Percentiles rank a stretch among this genome's conserved stretches.
These are phyloP conservation scores for Cirrhinus molitorella DNA, from an alignment of 2,797 vertebrate genomes.

Conservation along the genomic window DNA sequence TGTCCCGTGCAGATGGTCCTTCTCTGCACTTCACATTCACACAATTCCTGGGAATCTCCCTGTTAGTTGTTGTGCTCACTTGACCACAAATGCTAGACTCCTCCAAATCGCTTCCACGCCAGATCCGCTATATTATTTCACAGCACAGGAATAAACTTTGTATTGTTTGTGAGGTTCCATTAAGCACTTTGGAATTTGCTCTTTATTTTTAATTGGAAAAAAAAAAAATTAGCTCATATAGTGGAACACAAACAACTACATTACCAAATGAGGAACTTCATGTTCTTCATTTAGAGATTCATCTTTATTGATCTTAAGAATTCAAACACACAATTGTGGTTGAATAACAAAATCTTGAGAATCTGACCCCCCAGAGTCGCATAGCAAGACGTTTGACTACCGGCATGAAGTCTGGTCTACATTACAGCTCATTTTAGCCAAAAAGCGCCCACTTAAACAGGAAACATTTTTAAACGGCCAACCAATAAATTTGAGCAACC, in stretches of 20 bases:
- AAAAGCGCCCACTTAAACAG: not conserved
- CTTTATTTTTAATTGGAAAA: constrained; percentile 11
- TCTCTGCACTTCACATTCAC: constrained; percentile 38
- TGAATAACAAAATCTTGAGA: not conserved
- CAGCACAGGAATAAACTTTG: not conserved
- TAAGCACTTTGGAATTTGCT: not conserved
- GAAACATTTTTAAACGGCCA: not conserved
- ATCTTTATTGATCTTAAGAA: not conserved
- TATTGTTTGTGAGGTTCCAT: not conserved
- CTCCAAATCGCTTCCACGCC: constrained; percentile 28
- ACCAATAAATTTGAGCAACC: not conserved
- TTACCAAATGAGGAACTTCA: not conserved
- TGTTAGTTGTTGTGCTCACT: constrained; percentile 10
- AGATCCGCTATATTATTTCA: constrained; percentile 43
- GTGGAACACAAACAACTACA: not conserved
- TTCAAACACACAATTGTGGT: not conserved
- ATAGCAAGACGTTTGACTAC: not conserved
- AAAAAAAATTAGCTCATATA: constrained; percentile 1
- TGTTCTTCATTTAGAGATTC: not conserved
- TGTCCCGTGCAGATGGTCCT: constrained; percentile 31
- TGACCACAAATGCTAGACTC: not conserved
- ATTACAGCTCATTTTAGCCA: not conserved
- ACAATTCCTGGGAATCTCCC: constrained; percentile 40
- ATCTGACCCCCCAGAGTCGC: not conserved
- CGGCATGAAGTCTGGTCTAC: not conserved